These are phyloP conservation scores for Bettongia penicillata DNA, from an alignment of 2,113 vertebrate genomes.

Conservation along the genomic window DNA sequence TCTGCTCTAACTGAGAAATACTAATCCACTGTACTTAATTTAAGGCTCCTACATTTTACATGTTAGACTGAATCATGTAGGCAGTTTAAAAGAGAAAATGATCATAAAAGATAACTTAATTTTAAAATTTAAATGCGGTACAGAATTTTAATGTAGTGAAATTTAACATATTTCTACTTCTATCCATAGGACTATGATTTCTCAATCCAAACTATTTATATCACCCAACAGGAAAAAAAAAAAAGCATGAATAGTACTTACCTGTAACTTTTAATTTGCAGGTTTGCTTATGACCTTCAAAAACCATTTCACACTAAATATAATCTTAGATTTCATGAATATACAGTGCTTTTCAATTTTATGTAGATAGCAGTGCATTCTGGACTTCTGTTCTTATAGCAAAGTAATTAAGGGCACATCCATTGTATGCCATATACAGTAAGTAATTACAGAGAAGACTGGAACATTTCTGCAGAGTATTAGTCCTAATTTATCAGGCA, in stretches of 20 bases:
- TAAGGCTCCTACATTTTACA: slow-evolving; percentile 68
- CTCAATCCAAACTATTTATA: slow-evolving; percentile 8
- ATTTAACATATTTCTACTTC: slow-evolving; percentile 29
- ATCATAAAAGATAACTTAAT: slow-evolving; percentile 67
- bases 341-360: slow-evolving; percentile 35
- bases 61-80: slow-evolving; percentile 60
- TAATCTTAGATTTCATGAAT: slow-evolving; percentile 31
- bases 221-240: background rate
- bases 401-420: slow-evolving; percentile 59
- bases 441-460: slow-evolving; percentile 72
- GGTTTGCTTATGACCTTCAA: slow-evolving; percentile 60
- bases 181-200: background rate
- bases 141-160: slow-evolving; percentile 29
- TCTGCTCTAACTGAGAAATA: slow-evolving; percentile 74
- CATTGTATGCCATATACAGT: slow-evolving; percentile 37
- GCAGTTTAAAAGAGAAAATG: slow-evolving; percentile 70
- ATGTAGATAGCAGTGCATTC: slow-evolving; percentile 40
- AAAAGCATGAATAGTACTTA: slow-evolving; percentile 6
- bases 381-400: slow-evolving; percentile 51
- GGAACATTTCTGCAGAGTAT: slow-evolving; percentile 65
- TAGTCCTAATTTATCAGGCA: slow-evolving; percentile 72
- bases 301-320: slow-evolving; percentile 57
- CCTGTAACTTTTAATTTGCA: slow-evolving; percentile 45
- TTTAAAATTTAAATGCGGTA: slow-evolving; percentile 55
- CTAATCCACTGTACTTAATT: slow-evolving; percentile 78